Evolutionary conservation across 1,140 invertebrate species (phyloP).

Genomic region (Hycleus cichorii): DNA sequence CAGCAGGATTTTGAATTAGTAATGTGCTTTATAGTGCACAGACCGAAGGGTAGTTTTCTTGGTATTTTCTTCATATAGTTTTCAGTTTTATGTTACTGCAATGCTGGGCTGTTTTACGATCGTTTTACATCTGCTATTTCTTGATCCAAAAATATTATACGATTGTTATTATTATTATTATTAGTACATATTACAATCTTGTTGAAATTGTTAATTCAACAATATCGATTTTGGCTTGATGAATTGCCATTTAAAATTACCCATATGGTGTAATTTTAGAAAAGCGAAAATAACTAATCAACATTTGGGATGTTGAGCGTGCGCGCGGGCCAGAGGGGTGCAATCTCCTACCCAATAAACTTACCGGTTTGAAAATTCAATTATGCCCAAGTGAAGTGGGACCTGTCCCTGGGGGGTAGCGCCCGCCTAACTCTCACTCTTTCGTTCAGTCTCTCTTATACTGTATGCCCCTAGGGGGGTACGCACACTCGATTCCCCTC

Average conservation of each 20-base stretch:
- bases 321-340: background rate
- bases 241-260: conserved; percentile 29
- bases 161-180: too few relatives aligned
- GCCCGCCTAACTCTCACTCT: background rate
- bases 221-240: too few relatives aligned
- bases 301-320: background rate
- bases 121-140: too few relatives aligned
- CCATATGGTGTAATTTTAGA: conserved; percentile 36
- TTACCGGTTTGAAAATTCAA: conserved; percentile 38
- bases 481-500: conserved; percentile 1
- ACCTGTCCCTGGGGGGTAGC: conserved; percentile 21
- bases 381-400: conserved; percentile 35
- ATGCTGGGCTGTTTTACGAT: background rate
- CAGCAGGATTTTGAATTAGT: conserved; percentile 16
- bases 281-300: conserved; percentile 37
- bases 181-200: too few relatives aligned
- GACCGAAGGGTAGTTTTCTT: conserved; percentile 2
- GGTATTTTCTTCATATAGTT: background rate
- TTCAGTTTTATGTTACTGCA: conserved; percentile 18
- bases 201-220: too few relatives aligned
- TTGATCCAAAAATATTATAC: too few relatives aligned
- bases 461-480: background rate
- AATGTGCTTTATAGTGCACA: conserved; percentile 8
- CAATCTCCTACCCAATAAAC: conserved; percentile 39
- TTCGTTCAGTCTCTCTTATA: too few relatives aligned